These are phyloP conservation scores for Cybosia mesomella DNA, from an alignment of 2,888 invertebrate species.

Conservation along the genomic window DNA sequence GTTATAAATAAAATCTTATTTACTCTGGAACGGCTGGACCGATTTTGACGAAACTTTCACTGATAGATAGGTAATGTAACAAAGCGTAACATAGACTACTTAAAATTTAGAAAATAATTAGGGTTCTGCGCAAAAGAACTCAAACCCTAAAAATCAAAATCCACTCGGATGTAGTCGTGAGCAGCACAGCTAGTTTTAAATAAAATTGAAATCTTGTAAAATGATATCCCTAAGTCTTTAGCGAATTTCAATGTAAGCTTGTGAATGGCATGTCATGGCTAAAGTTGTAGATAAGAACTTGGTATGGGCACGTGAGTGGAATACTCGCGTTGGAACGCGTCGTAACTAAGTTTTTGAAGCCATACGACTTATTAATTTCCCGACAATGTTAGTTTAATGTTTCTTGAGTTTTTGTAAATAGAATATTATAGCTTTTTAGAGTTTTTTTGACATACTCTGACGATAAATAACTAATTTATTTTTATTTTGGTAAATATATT, in stretches of 20 bases:
- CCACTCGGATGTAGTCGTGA: too few species aligned
- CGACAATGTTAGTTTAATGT: slow-evolving; percentile 17
- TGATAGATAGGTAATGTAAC: too few species aligned
- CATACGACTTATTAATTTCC: slow-evolving; percentile 40
- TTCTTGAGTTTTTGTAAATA: not conserved
- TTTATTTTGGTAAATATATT: too few species aligned
- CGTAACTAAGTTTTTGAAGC: slow-evolving; percentile 28
- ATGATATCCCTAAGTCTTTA: not conserved
- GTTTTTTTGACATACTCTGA: too few species aligned
- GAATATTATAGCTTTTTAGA: not conserved
- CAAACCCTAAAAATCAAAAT: too few species aligned
- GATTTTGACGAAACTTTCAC: too few species aligned
- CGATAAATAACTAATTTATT: too few species aligned
- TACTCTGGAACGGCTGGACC: too few species aligned
- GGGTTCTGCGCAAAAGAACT: too few species aligned
- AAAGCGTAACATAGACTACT: too few species aligned
- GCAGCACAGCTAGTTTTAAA: not conserved
- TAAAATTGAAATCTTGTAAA: not conserved
- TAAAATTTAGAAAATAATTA: too few species aligned
- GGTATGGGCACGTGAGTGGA: slow-evolving; percentile 42
- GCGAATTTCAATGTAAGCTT: slow-evolving; percentile 43
- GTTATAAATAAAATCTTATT: too few species aligned
- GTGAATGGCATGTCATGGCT: slow-evolving; percentile 33
- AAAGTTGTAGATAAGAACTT: slow-evolving; percentile 52
- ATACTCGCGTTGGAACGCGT: slow-evolving; percentile 17